Evolutionary conservation across 2,888 invertebrate species (phyloP).

Genomic region (Megamerina dolium): DNA sequence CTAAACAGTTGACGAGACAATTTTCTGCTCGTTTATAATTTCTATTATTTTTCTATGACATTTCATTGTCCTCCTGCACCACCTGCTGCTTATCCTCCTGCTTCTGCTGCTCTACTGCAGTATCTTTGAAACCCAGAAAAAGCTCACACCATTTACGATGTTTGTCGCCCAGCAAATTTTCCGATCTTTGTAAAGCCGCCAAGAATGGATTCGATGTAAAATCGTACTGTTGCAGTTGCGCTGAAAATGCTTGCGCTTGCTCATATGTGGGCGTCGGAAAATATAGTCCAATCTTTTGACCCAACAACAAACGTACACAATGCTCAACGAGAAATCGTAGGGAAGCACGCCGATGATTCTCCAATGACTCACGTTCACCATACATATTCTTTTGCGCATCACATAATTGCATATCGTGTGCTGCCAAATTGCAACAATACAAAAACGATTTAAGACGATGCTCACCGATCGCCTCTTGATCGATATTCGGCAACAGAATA

Average conservation of each 20-base stretch:
- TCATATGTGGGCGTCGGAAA: conserved; percentile 24
- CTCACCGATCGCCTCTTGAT: conserved; percentile 27
- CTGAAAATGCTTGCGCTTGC: conserved; percentile 28
- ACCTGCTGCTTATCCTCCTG: background rate
- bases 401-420: conserved; percentile 45
- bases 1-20: no score
- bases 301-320: conserved; percentile 35
- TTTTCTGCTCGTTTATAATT: no score
- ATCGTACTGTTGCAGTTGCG: conserved; percentile 37
- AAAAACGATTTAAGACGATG: conserved; percentile 43
- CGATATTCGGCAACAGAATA: conserved; percentile 36
- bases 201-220: conserved; percentile 40
- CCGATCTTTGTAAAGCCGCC: conserved; percentile 39
- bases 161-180: conserved; percentile 38
- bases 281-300: conserved; percentile 28
- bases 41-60: no score
- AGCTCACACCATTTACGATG: conserved; percentile 45
- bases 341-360: conserved; percentile 46
- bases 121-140: conserved; percentile 44
- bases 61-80: no score
- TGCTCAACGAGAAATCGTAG: conserved; percentile 47
- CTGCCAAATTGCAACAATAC: conserved; percentile 47
- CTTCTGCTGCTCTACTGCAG: background rate
- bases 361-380: conserved; percentile 45
- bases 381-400: conserved; percentile 43